These are phyloP conservation scores for Elephantulus edwardii DNA, from an alignment of 2,113 vertebrate genomes.

Conservation along the genomic window DNA sequence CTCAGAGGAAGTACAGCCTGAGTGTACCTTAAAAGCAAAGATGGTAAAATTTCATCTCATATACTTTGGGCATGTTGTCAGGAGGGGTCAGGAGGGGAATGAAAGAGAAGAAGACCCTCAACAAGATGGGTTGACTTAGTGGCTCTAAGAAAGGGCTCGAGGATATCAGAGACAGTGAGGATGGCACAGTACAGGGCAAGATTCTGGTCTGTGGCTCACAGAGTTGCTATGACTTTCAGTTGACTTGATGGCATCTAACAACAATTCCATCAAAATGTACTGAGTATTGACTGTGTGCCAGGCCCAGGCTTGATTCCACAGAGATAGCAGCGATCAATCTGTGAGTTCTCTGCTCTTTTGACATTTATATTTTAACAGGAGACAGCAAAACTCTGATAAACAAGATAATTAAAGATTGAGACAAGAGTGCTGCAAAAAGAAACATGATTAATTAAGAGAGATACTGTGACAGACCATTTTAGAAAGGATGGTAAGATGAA, in stretches of 20 bases:
- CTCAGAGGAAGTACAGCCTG: no score
- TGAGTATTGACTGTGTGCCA: background rate
- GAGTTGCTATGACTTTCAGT: background rate
- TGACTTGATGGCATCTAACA: no score
- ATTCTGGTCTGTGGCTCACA: background rate
- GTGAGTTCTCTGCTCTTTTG: background rate
- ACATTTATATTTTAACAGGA: slow-evolving; percentile 7
- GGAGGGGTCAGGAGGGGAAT: no score
- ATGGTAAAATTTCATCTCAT: no score
- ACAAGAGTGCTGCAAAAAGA: background rate
- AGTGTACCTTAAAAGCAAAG: no score
- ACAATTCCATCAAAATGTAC: background rate
- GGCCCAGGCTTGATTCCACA: background rate
- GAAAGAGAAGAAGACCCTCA: no score
- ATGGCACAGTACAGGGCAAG: no score
- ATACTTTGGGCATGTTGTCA: no score
- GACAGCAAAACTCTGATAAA: background rate
- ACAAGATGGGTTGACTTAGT: no score
- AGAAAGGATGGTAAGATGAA: background rate
- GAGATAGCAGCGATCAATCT: background rate
- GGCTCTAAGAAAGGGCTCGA: no score
- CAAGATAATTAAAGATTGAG: background rate
- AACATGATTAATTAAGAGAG: slow-evolving; percentile 14
- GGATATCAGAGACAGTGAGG: no score
- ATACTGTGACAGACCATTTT: background rate